Evolutionary conservation across 2,797 vertebrate species (phyloP), one percentile per base, ranked within the genome.

Genomic region (Merluccius polli): DNA sequence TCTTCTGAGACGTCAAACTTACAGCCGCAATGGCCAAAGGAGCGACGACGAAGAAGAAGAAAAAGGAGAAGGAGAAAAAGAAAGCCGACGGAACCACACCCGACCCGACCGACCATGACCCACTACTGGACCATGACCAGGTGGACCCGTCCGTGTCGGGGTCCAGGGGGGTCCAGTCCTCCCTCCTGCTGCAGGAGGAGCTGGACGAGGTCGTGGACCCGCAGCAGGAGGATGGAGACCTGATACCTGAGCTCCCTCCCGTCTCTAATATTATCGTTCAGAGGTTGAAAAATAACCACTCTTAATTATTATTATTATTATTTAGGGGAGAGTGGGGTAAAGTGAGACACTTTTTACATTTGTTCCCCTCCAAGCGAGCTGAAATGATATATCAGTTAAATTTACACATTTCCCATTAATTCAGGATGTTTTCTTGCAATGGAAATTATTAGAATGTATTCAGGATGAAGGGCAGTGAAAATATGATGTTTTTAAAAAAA

Each of bases 241-340:
- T n/a, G 6, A 30, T 70, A 9, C 77, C 80, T 0, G 76, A 94
- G 67, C 91, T 93, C 1, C 87, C 88, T 7, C 0, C 85, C 32
- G 89, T 94, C 41, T 74, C 90, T 16, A 82, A 80, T n/a, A 77
- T 96, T 65, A 88, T 93, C 24, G 79, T 96, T 0, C 85, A 92
- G 84, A 95, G 94, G 97, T 96, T 85, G 81, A 75, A 67, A 27
- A 24, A 24, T 68, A 12, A 30, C n/a, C 18, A 4, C 38, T 12
- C 69, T 69, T 21, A n/a, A n/a, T n/a, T n/a, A n/a, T n/a, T n/a
- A n/a, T n/a, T n/a, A n/a, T n/a, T n/a, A n/a, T n/a, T n/a, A n/a
- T n/a, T n/a, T n/a, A n/a, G n/a, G n/a, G n/a, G n/a, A n/a, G n/a
- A n/a, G n/a, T n/a, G n/a, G n/a, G n/a, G n/a, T n/a, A n/a, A n/a